Evolutionary conservation across 2,888 invertebrate species (phyloP).

Genomic region (Pterostichus niger): DNA sequence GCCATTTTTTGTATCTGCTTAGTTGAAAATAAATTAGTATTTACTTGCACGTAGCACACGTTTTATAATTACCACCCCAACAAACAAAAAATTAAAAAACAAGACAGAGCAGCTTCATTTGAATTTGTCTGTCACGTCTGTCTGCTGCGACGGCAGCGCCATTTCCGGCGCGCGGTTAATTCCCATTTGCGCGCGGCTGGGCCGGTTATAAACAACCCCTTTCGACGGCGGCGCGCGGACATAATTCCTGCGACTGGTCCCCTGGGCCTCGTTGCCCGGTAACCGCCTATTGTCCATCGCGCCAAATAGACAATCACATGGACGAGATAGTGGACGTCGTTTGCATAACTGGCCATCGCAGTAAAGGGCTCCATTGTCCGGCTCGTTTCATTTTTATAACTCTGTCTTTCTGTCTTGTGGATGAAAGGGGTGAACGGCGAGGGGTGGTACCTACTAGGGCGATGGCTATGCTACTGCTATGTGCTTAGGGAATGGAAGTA

Average conservation of each 20-base stretch:
- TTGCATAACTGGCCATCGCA: constrained; percentile 76
- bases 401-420: constrained; percentile 21
- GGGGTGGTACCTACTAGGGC: neutral
- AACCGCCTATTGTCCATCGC: constrained; percentile 76
- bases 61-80: no score
- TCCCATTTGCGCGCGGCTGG: constrained; percentile 40
- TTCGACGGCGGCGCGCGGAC: constrained; percentile 54
- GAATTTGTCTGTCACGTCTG: constrained; percentile 41
- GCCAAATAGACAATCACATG: constrained; percentile 73
- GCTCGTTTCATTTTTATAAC: constrained; percentile 75
- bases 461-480: neutral
- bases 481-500: no score
- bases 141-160: neutral
- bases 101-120: neutral
- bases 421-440: neutral
- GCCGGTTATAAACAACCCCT: neutral
- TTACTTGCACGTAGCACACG: no score
- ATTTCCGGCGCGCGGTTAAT: constrained; percentile 26
- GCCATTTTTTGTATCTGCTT: no score
- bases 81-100: no score
- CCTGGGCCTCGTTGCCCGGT: constrained; percentile 73
- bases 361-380: constrained; percentile 74
- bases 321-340: constrained; percentile 75
- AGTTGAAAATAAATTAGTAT: no score
- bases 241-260: constrained; percentile 75